These are phyloP conservation scores for Octopus bimaculoides DNA, from an alignment of 1,140 invertebrate species.

Conservation along the genomic window DNA sequence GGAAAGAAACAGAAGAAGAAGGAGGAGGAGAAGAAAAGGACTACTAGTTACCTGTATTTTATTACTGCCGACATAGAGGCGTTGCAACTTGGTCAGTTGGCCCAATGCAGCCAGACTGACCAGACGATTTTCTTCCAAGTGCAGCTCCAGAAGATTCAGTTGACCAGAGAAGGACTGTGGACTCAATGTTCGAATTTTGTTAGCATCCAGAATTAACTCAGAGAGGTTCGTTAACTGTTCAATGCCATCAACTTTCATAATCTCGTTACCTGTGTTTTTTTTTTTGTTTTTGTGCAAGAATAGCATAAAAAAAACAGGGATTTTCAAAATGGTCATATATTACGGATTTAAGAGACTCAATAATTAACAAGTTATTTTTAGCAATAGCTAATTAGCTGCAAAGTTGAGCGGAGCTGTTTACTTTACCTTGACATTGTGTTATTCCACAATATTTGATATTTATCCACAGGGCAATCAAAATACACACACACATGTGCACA, in stretches of 20 bases:
- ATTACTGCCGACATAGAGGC: slow-evolving; percentile 56
- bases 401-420: too few species aligned
- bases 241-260: slow-evolving; percentile 53
- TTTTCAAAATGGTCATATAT: not conserved
- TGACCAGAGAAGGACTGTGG: slow-evolving; percentile 52
- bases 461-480: too few species aligned
- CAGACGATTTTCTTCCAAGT: slow-evolving; percentile 57
- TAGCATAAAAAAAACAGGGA: not conserved
- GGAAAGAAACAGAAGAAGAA: too few species aligned
- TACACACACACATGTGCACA: too few species aligned
- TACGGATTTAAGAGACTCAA: too few species aligned
- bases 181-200: slow-evolving; percentile 53
- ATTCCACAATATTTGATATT: too few species aligned
- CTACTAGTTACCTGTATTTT: slow-evolving; percentile 44
- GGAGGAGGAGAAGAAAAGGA: not conserved
- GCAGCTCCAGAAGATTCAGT: slow-evolving; percentile 54
- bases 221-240: slow-evolving; percentile 52
- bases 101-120: slow-evolving; percentile 44
- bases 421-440: too few species aligned
- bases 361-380: too few species aligned
- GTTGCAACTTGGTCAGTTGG: slow-evolving; percentile 48
- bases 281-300: not conserved
- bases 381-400: too few species aligned
- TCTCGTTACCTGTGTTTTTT: slow-evolving; percentile 50
- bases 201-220: slow-evolving; percentile 56